Base-by-base conservation (phyloP, 2,888 invertebrate species). In the Oxytorus armatus region DNA sequence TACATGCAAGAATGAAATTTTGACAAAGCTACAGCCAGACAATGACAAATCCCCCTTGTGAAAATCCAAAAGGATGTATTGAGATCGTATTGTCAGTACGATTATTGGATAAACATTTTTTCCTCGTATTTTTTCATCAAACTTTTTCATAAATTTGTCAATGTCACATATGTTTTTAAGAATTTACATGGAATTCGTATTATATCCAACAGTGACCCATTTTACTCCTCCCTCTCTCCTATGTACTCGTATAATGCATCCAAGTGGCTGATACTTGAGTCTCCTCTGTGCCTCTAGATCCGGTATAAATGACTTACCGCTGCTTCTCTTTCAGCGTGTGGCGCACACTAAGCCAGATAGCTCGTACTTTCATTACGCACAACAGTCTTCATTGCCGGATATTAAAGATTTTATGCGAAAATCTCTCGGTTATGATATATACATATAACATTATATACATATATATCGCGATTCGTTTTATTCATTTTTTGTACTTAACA, bases 371-470 rank as follows among this genome's bases (percentile, higher is more conserved):
- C 78, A 82, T 83, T 74, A 75, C 69, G 66, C 77, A 44, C 65
- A 63, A 51, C 73, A 57, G 65, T 47, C 49, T 80, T 83, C 51
- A 77, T 74, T 72, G 76, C 78, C 82, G 83, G 84, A 82, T 83
- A 84, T 83, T 82, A 83, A 84, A 84, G 69, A 82, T 79, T 84
- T 83, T 81, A 78, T 68, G 79, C 42, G 72, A 47, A 78, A 74
- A 79, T 70, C 49, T 75, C 63, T 70, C 57, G 59, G 61, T 78
- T 80, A 77, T 80, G 78, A 82, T 61, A 65, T 51, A 69, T 11
- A 55, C 10, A 47, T 23, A 39, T 49, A 68, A 14, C 21, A 18
- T 21, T 55, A 69, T 57, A 36, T 57, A 63, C 51, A 68, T 65
- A 53, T 69, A 70, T 57, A 53, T 73, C 57, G n/a, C 47, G 55